phyloP scores from a whole-genome alignment of 2,113 vertebrate species.

The Gorsachius goisagi region DNA sequence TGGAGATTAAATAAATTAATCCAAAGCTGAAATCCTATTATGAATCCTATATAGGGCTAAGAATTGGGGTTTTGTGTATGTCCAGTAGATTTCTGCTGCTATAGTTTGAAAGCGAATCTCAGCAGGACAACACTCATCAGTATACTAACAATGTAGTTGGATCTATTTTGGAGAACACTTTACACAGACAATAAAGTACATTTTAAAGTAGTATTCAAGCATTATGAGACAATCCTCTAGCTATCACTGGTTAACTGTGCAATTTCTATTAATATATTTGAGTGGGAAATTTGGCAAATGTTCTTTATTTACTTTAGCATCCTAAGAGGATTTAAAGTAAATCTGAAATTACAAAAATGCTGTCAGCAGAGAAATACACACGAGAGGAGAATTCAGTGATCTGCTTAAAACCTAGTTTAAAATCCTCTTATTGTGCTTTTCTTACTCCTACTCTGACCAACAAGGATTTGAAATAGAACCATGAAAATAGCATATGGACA shows the following conservation, averaged over 20 bases:
- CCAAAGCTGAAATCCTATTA: not conserved
- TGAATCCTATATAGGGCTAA: not conserved
- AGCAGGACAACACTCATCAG: not conserved
- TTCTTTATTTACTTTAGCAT: slow-evolving; percentile 1
- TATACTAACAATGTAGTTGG: not conserved
- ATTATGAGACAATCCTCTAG: not conserved
- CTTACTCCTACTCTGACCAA: not conserved
- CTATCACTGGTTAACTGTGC: not conserved
- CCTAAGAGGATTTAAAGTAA: slow-evolving; percentile 45
- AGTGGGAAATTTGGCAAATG: not conserved
- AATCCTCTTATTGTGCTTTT: slow-evolving; percentile 1
- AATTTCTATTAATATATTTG: slow-evolving; percentile 10
- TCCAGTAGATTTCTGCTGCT: not conserved
- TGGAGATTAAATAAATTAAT: not conserved
- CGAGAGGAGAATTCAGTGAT: not conserved
- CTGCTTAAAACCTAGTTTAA: slow-evolving; percentile 5
- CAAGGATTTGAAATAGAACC: slow-evolving; percentile 12
- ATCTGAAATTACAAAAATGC: slow-evolving; percentile 25
- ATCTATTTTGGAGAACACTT: not conserved
- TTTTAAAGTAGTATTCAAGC: not conserved
- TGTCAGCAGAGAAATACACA: slow-evolving; percentile 8
- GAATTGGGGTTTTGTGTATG: not conserved
- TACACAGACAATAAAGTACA: not conserved
- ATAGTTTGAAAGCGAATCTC: not conserved
- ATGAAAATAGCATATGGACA: not conserved